Evolutionary conservation across 2,113 vertebrate genomes (phyloP), one percentile per base, ranked within the genome.

Genomic region (Heterotilapia buettikoferi): DNA sequence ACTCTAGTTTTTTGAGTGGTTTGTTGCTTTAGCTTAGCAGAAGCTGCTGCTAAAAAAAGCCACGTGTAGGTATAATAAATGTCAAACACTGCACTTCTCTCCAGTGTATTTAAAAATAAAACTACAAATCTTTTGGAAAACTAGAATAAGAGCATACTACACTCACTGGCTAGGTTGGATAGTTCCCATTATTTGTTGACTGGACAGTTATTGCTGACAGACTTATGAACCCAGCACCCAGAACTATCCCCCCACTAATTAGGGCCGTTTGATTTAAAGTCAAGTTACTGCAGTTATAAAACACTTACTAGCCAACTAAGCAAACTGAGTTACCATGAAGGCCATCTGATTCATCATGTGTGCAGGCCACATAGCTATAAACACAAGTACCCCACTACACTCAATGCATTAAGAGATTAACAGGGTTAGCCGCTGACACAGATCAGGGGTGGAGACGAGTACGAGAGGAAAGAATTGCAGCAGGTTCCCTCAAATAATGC

Each of bases 351-450:
- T 84, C 38, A 86, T 91, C 33, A 33, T 83, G 57, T 63, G 57
- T 84, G 81, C 86, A 59, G 40, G 56, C 59, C 87, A 90, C 66
- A 84, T 40, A 68, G 88, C 63, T 50, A 83, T 86, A 89, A 88
- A 90, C 84, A 86, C 11, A 66, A 84, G 84, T 52, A 86, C 38
- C 86, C 87, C 84, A 43, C 80, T 80, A 53, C 73, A 36, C 88
- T 88, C 57, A 31, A 38, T 92, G 89, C 87, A 95, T 96, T 96
- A 96, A 91, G 91, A 94, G 94, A 96, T 96, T 96, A 96, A 86
- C 80, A 73, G 40, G 71, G 84, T 81, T 84, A 93, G 87, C 88
- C 92, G 87, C 92, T 95, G 90, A 94, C 88, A 86, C 84, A 86
- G 81, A 93, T 92, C 88, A 92, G 79, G 82, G 80, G 91, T 86